phyloP scores from a whole-genome alignment of 2,888 invertebrate species.

The Mycalesis mineus region DNA sequence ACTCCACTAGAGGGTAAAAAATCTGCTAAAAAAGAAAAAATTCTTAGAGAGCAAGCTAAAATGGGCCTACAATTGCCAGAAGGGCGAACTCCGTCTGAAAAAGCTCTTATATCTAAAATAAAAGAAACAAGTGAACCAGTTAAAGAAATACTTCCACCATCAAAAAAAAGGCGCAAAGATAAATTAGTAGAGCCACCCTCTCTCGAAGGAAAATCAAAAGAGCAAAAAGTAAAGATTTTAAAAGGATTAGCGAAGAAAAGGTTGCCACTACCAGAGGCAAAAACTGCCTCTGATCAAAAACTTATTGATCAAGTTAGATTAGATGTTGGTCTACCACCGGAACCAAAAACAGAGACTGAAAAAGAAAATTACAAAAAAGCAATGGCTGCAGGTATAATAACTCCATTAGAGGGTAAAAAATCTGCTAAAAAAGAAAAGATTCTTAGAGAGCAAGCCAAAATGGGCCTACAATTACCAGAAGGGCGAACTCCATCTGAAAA shows the following conservation, averaged over 20 bases:
- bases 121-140: slow-evolving; percentile 4
- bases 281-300: slow-evolving; percentile 33
- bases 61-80: slow-evolving; percentile 26
- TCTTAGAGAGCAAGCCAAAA: slow-evolving; percentile 18
- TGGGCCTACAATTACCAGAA: slow-evolving; percentile 23
- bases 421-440: slow-evolving; percentile 33
- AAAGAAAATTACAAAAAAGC: slow-evolving; percentile 38
- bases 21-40: slow-evolving; percentile 31
- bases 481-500: slow-evolving; percentile 27
- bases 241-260: slow-evolving; percentile 29
- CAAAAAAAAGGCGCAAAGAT: too few relatives aligned
- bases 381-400: slow-evolving; percentile 35
- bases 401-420: slow-evolving; percentile 42
- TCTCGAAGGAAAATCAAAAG: slow-evolving; percentile 34
- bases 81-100: slow-evolving; percentile 27
- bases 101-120: slow-evolving; percentile 5
- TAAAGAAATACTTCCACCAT: too few relatives aligned
- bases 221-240: slow-evolving; percentile 37
- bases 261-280: slow-evolving; percentile 32
- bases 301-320: slow-evolving; percentile 29
- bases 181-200: slow-evolving; percentile 28
- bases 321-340: slow-evolving; percentile 35
- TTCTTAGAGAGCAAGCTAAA: slow-evolving; percentile 21
- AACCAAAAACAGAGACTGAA: slow-evolving; percentile 34
- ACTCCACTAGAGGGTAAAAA: slow-evolving; percentile 36